Base-by-base conservation (phyloP, 2,888 invertebrate genomes). In the Drosophila infuscata region DNA sequence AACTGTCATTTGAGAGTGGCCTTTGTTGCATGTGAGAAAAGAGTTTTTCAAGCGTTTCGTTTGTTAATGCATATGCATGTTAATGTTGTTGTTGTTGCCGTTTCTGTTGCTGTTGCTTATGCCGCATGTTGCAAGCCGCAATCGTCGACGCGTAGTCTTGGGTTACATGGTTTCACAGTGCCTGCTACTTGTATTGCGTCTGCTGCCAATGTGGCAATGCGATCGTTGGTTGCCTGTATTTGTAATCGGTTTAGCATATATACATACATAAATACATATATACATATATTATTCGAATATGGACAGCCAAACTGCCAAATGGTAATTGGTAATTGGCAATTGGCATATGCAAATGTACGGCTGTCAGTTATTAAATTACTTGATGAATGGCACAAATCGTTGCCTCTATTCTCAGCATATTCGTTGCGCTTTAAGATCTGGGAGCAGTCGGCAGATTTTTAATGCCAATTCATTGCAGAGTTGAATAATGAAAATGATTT, bases 311-410 rank as follows among this genome's bases (percentile, higher is more conserved):
- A 64, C 72, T 68, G 46, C 53, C 53, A 65, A 76, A 60, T 60
- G 74, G 66, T 67, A 74, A 66, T 66, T 70, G 32, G 59, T 52
- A 67, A 66, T 66, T 70, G 32, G 59, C 51, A 67, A 73, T 61
- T 60, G 74, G 54, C 64, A 63, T 66, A 79, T 79, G 79, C 77
- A 80, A 79, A 79, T 76, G 33, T 53, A 46, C 56, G 57, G 69
- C 84, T 73, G 70, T 75, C 68, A 69, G 71, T 76, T 83, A 84
- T 83, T 69, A 64, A 82, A 83, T 83, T 83, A 84, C 84, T 81
- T 83, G 84, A 79, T 74, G 83, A 82, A 82, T 77, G 70, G 48
- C 60, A 54, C 43, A 64, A 74, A 70, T 78, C 70, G 66, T 73
- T 70, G 59, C 64, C 52, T 46, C 35, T 64, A 75, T 65, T 74